phyloP scores from a whole-genome alignment of 1,140 invertebrate genomes.

The Theocolax elegans region DNA sequence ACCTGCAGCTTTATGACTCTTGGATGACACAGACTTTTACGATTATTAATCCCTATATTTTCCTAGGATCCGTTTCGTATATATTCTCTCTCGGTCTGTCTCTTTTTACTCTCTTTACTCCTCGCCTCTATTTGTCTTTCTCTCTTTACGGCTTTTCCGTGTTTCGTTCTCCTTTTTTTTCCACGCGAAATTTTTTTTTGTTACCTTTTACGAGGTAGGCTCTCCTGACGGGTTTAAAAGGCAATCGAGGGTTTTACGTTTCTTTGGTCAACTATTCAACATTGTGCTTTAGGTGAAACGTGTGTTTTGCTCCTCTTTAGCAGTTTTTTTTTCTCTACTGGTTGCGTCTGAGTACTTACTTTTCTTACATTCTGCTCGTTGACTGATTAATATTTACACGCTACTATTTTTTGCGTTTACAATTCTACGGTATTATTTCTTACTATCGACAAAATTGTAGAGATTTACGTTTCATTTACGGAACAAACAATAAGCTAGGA shows the following conservation, averaged over 20 bases:
- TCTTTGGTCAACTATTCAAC: not conserved
- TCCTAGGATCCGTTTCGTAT: constrained; percentile 48
- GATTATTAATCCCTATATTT: constrained; percentile 58
- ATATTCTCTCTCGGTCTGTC: not conserved
- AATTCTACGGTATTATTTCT: too few species aligned
- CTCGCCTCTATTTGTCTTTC: not conserved
- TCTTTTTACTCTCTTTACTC: constrained; percentile 7
- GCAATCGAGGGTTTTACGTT: not conserved
- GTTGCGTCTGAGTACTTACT: too few species aligned
- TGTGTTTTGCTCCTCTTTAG: too few species aligned
- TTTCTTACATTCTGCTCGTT: too few species aligned
- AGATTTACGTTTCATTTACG: too few species aligned
- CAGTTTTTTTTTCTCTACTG: too few species aligned
- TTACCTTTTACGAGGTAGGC: constrained; percentile 9
- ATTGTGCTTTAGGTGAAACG: too few species aligned
- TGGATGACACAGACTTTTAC: constrained; percentile 55
- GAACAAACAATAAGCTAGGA: too few species aligned
- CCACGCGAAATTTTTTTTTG: not conserved
- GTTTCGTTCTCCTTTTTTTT: not conserved
- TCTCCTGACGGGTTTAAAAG: constrained; percentile 8
- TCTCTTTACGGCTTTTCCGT: not conserved
- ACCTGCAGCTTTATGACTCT: constrained; percentile 53
- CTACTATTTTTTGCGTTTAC: too few species aligned
- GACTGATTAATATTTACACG: too few species aligned
- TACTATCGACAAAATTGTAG: too few species aligned